phyloP scores from a whole-genome alignment of 2,888 invertebrate genomes.

The Belgica antarctica region DNA sequence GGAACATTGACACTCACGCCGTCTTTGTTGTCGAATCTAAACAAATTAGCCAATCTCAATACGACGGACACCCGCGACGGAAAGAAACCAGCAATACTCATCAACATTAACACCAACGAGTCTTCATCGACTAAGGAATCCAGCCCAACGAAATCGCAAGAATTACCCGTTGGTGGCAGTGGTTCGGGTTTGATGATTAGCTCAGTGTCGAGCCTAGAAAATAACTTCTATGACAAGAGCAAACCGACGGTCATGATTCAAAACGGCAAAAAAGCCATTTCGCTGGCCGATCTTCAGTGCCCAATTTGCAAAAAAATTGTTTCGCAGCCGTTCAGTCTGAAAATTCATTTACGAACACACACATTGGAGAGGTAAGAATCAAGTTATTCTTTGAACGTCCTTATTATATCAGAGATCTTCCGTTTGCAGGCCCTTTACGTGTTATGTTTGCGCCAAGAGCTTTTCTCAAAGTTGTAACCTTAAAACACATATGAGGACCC shows the following conservation, averaged over 20 bases:
- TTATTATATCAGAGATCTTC: too few relatives aligned
- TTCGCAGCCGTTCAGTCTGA: slow-evolving; percentile 39
- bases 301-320: slow-evolving; percentile 41
- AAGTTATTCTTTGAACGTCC: too few relatives aligned
- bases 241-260: slow-evolving; percentile 24
- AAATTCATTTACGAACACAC: slow-evolving; percentile 40
- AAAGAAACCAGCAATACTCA: slow-evolving; percentile 37
- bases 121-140: background rate
- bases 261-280: slow-evolving; percentile 37
- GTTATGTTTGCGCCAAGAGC: slow-evolving; percentile 24
- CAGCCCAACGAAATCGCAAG: slow-evolving; percentile 11
- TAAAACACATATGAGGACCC: slow-evolving; percentile 36
- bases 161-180: slow-evolving; percentile 26
- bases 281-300: slow-evolving; percentile 35
- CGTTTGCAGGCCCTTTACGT: slow-evolving; percentile 23
- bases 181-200: slow-evolving; percentile 39
- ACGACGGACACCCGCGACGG: slow-evolving; percentile 28
- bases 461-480: slow-evolving; percentile 41
- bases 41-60: slow-evolving; percentile 31
- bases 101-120: slow-evolving; percentile 43
- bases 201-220: slow-evolving; percentile 30
- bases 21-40: slow-evolving; percentile 37
- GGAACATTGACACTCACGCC: slow-evolving; percentile 35
- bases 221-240: background rate
- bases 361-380: slow-evolving; percentile 38